Evolutionary conservation across 64 coral and sea anemone species (phyloP).

Genomic region (Platygyra sinensis): DNA sequence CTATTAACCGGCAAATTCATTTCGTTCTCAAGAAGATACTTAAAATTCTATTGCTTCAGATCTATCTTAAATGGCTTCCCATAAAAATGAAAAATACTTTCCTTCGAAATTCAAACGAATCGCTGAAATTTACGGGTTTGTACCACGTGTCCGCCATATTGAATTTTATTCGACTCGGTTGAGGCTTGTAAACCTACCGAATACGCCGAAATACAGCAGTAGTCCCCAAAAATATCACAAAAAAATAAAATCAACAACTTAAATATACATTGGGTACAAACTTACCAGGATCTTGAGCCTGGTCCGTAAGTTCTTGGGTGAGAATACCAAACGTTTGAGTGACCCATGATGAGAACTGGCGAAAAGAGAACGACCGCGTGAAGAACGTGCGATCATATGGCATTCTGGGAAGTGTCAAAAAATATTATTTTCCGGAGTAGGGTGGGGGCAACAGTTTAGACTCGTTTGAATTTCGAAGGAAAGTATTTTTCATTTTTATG

Average conservation of each 20-base stretch:
- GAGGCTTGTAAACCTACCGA: neutral
- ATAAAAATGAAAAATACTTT: too few relatives aligned
- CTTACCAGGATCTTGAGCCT: constrained; percentile 99
- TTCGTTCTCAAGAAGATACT: too few relatives aligned
- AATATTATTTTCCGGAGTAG: neutral
- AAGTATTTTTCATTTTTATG: too few relatives aligned
- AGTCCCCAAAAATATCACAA: neutral
- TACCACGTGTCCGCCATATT: constrained; percentile 45
- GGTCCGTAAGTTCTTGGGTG: constrained; percentile 95
- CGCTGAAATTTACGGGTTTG: neutral
- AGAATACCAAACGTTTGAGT: constrained; percentile 96
- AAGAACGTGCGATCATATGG: constrained; percentile 42
- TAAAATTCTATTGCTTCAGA: too few relatives aligned
- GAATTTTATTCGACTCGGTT: neutral
- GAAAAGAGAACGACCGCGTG: constrained; percentile 56
- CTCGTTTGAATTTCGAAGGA: too few relatives aligned
- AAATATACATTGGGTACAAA: neutral
- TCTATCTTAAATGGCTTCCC: too few relatives aligned
- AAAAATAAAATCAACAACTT: neutral
- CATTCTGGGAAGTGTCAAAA: constrained; percentile 66
- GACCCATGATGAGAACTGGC: constrained; percentile 71
- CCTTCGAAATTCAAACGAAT: too few relatives aligned
- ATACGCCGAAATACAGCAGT: too few relatives aligned
- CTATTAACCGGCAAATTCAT: too few relatives aligned
- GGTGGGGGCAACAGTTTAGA: neutral